A percentile compares a stretch with the other conserved stretches of the same genome.
Conservation (phyloP, 2,888 invertebrate genomes). For the Amphiduros pacificus region DNA sequence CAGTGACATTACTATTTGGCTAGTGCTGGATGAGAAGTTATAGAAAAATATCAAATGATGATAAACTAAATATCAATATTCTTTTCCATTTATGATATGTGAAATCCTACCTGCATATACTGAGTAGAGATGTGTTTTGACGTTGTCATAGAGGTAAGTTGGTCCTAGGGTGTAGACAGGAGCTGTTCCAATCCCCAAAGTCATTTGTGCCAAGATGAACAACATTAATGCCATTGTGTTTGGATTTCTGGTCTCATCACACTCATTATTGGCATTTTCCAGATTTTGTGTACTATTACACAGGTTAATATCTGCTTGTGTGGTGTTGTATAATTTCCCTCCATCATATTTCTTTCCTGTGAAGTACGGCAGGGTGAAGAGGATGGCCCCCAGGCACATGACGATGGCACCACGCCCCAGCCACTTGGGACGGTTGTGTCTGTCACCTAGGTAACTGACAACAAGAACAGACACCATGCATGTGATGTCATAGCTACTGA, state of each 20-base stretch:
- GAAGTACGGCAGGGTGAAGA: slow-evolving; percentile 31
- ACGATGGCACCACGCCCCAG: slow-evolving; percentile 23
- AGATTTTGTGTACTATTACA: slow-evolving; percentile 3
- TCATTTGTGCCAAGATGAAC: slow-evolving; percentile 25
- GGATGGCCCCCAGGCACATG: slow-evolving; percentile 24
- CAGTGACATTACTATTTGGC: too few relatives aligned
- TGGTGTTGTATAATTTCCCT: neutral
- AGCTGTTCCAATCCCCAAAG: slow-evolving; percentile 30
- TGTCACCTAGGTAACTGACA: slow-evolving; percentile 28
- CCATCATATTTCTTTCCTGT: slow-evolving; percentile 11
- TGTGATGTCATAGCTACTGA: slow-evolving; percentile 28
- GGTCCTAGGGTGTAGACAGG: slow-evolving; percentile 33
- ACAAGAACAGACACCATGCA: slow-evolving; percentile 25
- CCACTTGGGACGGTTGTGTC: slow-evolving; percentile 27
- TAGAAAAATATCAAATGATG: too few relatives aligned
- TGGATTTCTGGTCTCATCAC: neutral
- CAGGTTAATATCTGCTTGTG: neutral
- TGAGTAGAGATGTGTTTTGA: slow-evolving; percentile 22
- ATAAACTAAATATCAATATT: too few relatives aligned
- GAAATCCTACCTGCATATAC: slow-evolving; percentile 31
- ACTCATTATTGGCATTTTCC: neutral
- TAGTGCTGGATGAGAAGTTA: too few relatives aligned
- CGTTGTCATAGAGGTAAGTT: slow-evolving; percentile 34
- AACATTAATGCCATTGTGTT: slow-evolving; percentile 23
- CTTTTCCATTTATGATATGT: too few relatives aligned